Base-by-base conservation (phyloP, 2,888 invertebrate species). In the Eupithecia insigniata region DNA sequence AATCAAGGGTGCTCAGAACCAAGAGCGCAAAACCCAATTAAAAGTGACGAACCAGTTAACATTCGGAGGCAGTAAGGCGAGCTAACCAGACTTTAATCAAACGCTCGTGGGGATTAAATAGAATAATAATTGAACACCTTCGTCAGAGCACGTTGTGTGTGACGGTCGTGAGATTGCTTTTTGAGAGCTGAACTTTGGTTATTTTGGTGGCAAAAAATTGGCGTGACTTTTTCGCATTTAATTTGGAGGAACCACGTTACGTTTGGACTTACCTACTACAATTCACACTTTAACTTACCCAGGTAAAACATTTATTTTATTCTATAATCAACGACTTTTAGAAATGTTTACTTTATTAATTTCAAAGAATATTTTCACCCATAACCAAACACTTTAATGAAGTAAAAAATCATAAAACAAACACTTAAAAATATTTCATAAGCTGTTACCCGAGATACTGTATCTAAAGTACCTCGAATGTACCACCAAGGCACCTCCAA, bases 11-110 rank as follows among this genome's bases (percentile, higher is more conserved):
- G 85, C 22, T 26, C 22, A 26, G 55, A 55, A 55, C 26, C 55
- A 55, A 55, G 22, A 55, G 55, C 55, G 87, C 88, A 87, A 89
- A 90, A 90, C 86, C 85, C 87, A 90, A 91, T 91, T 90, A 89
- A 89, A 89, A 83, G 81, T 86, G 86, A 89, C 84, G 82, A 81
- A 84, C 81, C 82, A 84, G 87, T 68, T 71, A 68, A 68, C 65
- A 73, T 83, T 83, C 81, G 77, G 73, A 79, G 72, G 79, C 78
- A 77, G 79, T 78, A 79, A 81, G 80, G 82, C 78, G 80, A 81
- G 80, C 83, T 85, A 85, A 85, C 83, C 83, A 83, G 79, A 81
- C 81, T 80, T 81, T 85, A 84, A 85, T 87, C 81, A 83, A 86
- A 85, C 73, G 81, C 78, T 36, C 77, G 83, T 83, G 61, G 71